Base-by-base conservation (phyloP, 2,797 vertebrate species). In the Numenius phaeopus region DNA sequence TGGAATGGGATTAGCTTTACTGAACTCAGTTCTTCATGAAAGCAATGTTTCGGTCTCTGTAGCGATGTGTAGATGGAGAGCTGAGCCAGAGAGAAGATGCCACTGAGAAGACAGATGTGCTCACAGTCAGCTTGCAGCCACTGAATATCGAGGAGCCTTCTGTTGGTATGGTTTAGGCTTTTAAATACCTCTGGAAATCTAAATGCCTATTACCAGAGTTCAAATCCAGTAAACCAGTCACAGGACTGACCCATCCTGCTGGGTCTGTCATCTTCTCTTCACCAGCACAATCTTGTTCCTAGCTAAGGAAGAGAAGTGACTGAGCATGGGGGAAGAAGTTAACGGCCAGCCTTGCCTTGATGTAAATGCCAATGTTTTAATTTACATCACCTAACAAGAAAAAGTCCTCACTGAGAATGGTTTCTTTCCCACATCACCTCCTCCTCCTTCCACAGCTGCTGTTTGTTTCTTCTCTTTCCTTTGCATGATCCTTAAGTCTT, bases 1-100 rank as follows among this genome's bases (percentile, higher is more conserved):
- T 58, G 37, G 44, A 95, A 92, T 67, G 46, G 69, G 72, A 92
- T 97, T 97, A 89, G 54, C 55, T 83, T 72, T 62, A 42, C 69
- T 83, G 82, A 94, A 75, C 30, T 89, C 75, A 83, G 42, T 47
- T 46, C 42, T 91, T 70, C 42, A 49, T 32, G 57, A 67, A 82
- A 73, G 54, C 22, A 47, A 0, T 47, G 32, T 59, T 87, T 89
- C 42, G 52, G 42, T 83, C 39, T 67, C 14, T 11, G 21, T 65
- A 65, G 62, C 21, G 10, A 32, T 77, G 5, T 11, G 26, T 42
- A 61, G 49, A 40, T 47, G 34, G 40, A 57, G 46, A 87, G 23
- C 26, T 72, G 65, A 85, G 23, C n/a, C 44, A 47, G 42, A 69
- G 16, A 40, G 66, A 46, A 58, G 61, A 58, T 52, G 47, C 2